Percentiles rank a stretch among this genome's conserved stretches.
Evolutionary conservation across 2,113 vertebrate species (phyloP).

Genomic region (Gambusia holbrooki): DNA sequence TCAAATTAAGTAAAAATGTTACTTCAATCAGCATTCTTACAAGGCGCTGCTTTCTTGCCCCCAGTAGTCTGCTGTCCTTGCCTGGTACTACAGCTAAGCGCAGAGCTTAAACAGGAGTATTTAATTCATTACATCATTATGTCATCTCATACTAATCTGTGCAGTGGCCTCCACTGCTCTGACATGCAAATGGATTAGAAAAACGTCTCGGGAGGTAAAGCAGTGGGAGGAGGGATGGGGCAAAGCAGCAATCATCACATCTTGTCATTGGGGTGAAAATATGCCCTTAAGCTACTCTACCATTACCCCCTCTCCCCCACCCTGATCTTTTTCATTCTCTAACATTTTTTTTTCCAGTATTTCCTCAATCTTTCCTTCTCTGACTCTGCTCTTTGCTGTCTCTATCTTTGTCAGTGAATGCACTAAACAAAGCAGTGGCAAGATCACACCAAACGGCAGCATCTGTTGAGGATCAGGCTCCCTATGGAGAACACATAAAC

Average conservation of each 20-base stretch:
- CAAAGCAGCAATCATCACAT: conserved; percentile 89
- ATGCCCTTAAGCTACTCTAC: conserved; percentile 75
- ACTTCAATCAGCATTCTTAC: conserved; percentile 47
- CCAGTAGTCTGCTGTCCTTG: conserved; percentile 33
- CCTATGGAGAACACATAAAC: conserved; percentile 84
- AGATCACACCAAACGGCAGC: conserved; percentile 86
- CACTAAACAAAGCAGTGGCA: conserved; percentile 82
- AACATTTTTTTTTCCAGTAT: conserved; percentile 75
- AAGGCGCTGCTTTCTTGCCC: conserved; percentile 35
- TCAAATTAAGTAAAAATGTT: conserved; percentile 59
- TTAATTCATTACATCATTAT: conserved; percentile 97
- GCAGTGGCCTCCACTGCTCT: conserved; percentile 88
- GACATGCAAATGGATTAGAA: conserved; percentile 90
- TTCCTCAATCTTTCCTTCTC: conserved; percentile 54
- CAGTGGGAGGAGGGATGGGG: conserved; percentile 74
- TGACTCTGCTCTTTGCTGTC: conserved; percentile 60
- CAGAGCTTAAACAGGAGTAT: conserved; percentile 84
- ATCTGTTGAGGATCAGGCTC: conserved; percentile 90
- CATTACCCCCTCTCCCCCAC: conserved; percentile 52
- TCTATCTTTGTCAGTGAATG: conserved; percentile 67
- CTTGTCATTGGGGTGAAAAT: conserved; percentile 87
- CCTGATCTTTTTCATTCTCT: conserved; percentile 30
- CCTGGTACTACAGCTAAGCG: conserved; percentile 56
- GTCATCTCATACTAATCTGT: conserved; percentile 93
- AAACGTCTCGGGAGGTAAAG: conserved; percentile 81